Conservation (phyloP, 2,797 vertebrate species). For the Megaceryle alcyon region DNA sequence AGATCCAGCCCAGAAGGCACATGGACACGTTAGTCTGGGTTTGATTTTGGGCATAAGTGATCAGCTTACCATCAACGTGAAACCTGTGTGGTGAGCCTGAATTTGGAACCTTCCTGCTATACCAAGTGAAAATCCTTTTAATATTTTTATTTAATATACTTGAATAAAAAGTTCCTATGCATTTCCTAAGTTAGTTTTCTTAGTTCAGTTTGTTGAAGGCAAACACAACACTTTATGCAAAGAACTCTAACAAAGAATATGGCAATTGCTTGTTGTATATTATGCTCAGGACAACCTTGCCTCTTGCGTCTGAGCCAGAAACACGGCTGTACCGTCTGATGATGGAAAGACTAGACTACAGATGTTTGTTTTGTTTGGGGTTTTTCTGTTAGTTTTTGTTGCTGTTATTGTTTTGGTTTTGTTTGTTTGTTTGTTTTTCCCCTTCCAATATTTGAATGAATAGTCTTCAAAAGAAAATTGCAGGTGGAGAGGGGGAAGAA, state of each 20-base stretch:
- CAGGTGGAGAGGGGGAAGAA: too few species aligned
- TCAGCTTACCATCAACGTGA: not conserved
- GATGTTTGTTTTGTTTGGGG: too few species aligned
- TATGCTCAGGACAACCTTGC: not conserved
- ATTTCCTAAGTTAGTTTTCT: not conserved
- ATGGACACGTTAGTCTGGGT: not conserved
- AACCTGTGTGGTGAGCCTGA: not conserved
- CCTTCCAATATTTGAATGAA: too few species aligned
- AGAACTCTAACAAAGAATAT: not conserved
- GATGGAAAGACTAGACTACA: too few species aligned
- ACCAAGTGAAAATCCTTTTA: not conserved
- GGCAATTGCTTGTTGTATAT: not conserved
- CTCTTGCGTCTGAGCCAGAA: not conserved
- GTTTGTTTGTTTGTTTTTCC: too few species aligned
- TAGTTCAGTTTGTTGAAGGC: not conserved
- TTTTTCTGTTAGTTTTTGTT: too few species aligned
- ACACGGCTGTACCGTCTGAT: not conserved
- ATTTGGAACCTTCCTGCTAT: not conserved
- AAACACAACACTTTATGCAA: not conserved
- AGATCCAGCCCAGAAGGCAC: not conserved
- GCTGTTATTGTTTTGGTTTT: too few species aligned
- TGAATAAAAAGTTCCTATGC: not conserved
- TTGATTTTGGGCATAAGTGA: not conserved
- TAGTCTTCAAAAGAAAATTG: too few species aligned
- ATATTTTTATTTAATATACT: not conserved